phyloP scores from a whole-genome alignment of 2,888 invertebrate genomes.

The Callimorpha dominula region DNA sequence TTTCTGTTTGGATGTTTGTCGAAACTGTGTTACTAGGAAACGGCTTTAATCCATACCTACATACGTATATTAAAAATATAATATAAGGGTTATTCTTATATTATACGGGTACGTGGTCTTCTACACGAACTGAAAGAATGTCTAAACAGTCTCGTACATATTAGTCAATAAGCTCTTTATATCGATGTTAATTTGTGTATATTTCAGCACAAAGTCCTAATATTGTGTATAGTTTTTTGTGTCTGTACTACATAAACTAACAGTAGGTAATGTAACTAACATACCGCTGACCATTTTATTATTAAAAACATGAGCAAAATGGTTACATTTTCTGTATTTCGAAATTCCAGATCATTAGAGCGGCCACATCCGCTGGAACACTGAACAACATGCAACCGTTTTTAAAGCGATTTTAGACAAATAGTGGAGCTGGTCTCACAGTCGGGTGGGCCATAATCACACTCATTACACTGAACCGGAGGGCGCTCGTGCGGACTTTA shows the following conservation, averaged over 20 bases:
- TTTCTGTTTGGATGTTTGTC: not conserved
- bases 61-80: not conserved
- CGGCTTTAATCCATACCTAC: not conserved
- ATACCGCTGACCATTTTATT: not conserved
- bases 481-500: constrained; percentile 63
- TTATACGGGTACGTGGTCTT: not conserved
- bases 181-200: not conserved
- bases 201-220: not conserved
- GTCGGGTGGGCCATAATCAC: constrained; percentile 70
- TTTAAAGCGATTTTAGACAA: constrained; percentile 49
- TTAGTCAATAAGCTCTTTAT: too few species aligned
- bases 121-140: not conserved
- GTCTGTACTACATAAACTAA: not conserved
- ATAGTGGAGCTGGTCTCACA: constrained; percentile 56
- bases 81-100: not conserved
- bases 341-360: constrained; percentile 29
- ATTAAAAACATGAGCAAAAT: constrained; percentile 24
- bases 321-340: constrained; percentile 1
- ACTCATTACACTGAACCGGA: constrained; percentile 63
- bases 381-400: constrained; percentile 39
- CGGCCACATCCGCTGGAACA: constrained; percentile 28
- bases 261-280: not conserved
- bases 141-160: too few species aligned
- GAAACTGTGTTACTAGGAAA: not conserved
- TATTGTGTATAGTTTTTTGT: not conserved